phyloP scores from a whole-genome alignment of 2,888 invertebrate genomes.

The Agriopis marginaria region DNA sequence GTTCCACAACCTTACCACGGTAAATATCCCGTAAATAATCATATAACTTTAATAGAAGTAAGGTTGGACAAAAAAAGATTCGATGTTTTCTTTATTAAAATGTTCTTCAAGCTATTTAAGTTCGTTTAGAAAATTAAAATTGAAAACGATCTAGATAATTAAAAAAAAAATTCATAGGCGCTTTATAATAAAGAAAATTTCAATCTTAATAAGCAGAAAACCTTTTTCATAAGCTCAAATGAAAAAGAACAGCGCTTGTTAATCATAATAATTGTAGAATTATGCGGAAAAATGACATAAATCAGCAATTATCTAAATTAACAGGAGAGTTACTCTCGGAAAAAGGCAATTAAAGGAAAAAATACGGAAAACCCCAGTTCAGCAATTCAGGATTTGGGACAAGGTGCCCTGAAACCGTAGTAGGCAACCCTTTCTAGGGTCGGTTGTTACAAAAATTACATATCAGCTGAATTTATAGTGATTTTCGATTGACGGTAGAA shows the following conservation, averaged over 20 bases:
- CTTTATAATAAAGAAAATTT: not conserved
- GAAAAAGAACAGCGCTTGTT: conserved; percentile 25
- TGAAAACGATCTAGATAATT: too few relatives aligned
- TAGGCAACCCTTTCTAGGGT: not conserved
- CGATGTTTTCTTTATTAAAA: too few relatives aligned
- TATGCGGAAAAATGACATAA: conserved; percentile 34
- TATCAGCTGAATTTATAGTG: not conserved
- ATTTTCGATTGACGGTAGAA: not conserved
- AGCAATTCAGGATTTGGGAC: not conserved
- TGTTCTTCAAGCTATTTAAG: too few relatives aligned
- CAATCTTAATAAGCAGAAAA: conserved; percentile 8
- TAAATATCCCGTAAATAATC: too few relatives aligned
- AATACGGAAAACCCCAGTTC: conserved; percentile 5
- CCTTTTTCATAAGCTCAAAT: conserved; percentile 17
- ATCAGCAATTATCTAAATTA: conserved; percentile 46
- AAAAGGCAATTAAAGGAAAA: conserved; percentile 30
- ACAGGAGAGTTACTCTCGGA: conserved; percentile 26
- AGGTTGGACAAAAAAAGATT: not conserved
- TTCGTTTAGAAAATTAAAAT: too few relatives aligned
- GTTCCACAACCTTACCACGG: too few relatives aligned
- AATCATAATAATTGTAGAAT: conserved; percentile 27
- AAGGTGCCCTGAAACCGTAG: not conserved
- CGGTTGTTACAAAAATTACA: not conserved
- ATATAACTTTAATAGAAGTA: too few relatives aligned
- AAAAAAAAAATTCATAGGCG: not conserved